Base-by-base conservation (phyloP, 2,113 vertebrate species). In the Erythrolamprus reginae region DNA sequence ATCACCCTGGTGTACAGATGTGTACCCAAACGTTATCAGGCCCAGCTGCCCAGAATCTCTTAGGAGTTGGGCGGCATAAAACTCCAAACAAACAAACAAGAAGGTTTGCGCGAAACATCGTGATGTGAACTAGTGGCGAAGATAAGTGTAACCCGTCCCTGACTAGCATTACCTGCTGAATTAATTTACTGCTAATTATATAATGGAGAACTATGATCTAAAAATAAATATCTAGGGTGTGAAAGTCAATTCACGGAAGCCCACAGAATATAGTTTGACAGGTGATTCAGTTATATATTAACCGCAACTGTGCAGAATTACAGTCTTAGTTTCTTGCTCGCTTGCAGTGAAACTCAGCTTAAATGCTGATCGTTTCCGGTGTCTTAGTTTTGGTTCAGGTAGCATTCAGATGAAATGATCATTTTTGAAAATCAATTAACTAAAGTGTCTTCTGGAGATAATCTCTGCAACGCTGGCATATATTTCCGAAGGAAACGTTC, bases 361-460 rank as follows among this genome's bases (percentile, higher is more conserved):
- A 50, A 89, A 24, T 0, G 1, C 6, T 90, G 88, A 82, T 88
- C 0, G 15, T 1, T 87, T 24, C 70, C 89, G 82, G 88, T 92
- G 13, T 70, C 48, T 86, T 51, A 53, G 9, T 7, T 45, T 88
- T 85, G 3, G 2, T 26, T 47, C 82, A 83, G 26, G 5, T 89
- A 89, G 1, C 85, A 52, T 50, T 87, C 70, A 84, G 15, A 90
- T 84, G 92, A 0, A 83, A 65, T 88, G 51, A 85, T 51, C 93
- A 65, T 65, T 92, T 52, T 38, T 91, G 45, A 88, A 93, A 92
- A 91, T 90, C 89, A 95, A 83, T 89, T 92, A 88, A 19, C 19
- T 65, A 85, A 84, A 45, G 48, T 58, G 38, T 56, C 56, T 19
- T 47, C 70, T 92, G 61, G 38, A 84, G 91, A 26, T 92, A 92